Conservation (phyloP, 2,888 invertebrate species). For the Lamellibrachia satsuma region DNA sequence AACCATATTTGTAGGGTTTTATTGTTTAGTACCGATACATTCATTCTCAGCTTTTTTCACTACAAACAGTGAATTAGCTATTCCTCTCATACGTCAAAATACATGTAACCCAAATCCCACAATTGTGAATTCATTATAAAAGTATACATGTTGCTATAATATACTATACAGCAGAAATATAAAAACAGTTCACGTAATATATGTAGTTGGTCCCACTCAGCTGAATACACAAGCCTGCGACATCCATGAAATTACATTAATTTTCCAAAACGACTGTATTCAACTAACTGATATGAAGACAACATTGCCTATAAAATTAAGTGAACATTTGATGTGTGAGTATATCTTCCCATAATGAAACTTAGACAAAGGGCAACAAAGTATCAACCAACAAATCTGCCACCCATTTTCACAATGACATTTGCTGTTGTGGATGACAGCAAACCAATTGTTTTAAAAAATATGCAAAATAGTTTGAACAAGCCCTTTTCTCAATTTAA, state of each 20-base stretch:
- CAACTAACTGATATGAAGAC: not conserved
- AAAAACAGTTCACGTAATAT: conserved; percentile 8
- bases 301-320: not conserved
- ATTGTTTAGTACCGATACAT: not conserved
- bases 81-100: not conserved
- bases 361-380: not conserved
- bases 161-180: conserved; percentile 6
- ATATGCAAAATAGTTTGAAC: not conserved
- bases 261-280: not conserved
- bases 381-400: not conserved
- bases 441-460: not conserved
- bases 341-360: not conserved
- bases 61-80: not conserved
- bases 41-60: not conserved
- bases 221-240: not conserved
- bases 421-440: not conserved
- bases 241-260: not conserved
- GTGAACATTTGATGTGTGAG: not conserved
- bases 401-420: not conserved
- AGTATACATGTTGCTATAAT: not conserved
- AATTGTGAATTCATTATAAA: not conserved
- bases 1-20: not conserved
- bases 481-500: not conserved
- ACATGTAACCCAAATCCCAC: not conserved
- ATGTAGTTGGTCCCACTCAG: not conserved